Conservation (phyloP, 1,140 invertebrate species). For the Zaprionus ghesquierei region DNA sequence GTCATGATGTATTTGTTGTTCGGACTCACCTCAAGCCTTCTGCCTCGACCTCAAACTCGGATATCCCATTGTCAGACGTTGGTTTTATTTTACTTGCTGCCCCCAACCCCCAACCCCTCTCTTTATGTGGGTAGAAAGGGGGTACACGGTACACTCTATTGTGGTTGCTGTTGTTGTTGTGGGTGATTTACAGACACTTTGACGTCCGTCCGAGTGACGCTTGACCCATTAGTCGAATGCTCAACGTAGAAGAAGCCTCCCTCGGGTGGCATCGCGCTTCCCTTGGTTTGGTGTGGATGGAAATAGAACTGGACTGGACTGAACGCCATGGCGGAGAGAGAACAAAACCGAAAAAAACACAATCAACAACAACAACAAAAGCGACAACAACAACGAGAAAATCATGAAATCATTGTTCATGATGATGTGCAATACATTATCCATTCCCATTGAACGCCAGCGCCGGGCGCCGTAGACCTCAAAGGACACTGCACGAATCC, state of each 20-base stretch:
- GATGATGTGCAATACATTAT: slow-evolving; percentile 78
- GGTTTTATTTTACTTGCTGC: slow-evolving; percentile 27
- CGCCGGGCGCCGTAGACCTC: slow-evolving; percentile 38
- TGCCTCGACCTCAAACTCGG: slow-evolving; percentile 19
- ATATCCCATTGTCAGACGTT: slow-evolving; percentile 59
- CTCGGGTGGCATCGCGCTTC: slow-evolving; percentile 26
- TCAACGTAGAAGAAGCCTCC: slow-evolving; percentile 52
- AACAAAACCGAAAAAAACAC: slow-evolving; percentile 13
- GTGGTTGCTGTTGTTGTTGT: slow-evolving; percentile 50
- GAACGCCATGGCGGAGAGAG: slow-evolving; percentile 1
- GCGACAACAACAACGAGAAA: slow-evolving; percentile 30
- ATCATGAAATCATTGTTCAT: slow-evolving; percentile 79
- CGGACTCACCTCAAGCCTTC: slow-evolving; percentile 60
- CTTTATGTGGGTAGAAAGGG: not conserved
- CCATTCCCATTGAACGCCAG: slow-evolving; percentile 62
- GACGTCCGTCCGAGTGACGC: slow-evolving; percentile 76
- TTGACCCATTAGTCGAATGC: slow-evolving; percentile 77
- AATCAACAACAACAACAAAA: not conserved
- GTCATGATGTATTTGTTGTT: slow-evolving; percentile 70
- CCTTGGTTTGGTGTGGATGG: not conserved
- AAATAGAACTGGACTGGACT: slow-evolving; percentile 12
- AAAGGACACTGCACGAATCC: slow-evolving; percentile 51
- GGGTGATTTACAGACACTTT: slow-evolving; percentile 79
- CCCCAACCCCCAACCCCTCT: not conserved
- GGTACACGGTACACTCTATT: not conserved